Evolutionary conservation across 2,113 vertebrate genomes (phyloP), one percentile per base, ranked within the genome.

Genomic region (Syrmaticus mikado): DNA sequence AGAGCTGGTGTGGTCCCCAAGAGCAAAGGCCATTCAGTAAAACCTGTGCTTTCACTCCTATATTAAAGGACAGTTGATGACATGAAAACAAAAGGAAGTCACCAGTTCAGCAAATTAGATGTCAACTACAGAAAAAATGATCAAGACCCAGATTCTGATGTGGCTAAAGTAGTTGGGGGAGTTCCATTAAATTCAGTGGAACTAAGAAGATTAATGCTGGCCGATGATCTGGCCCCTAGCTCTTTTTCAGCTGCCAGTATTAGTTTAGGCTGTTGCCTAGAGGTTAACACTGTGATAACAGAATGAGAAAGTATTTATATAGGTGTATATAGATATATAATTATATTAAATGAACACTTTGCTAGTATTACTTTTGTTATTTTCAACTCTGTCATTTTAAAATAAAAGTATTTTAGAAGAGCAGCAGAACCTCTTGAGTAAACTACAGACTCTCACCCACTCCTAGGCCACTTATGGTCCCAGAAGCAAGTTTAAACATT

Each of bases 271-370:
- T 95, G 94, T 74, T 97, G 95, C 94, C 96, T 94, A 96, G 95
- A 95, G 74, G 85, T 97, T 97, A 98, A 98, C 95, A 98, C 97
- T 97, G 97, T 95, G 96, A 81, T 66, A 95, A 95, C 64, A 97
- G 96, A 96, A 96, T 84, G 89, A 97, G 92, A 87, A 97, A 91
- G 72, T 81, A 94, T 93, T 92, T 65, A 92, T 84, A 85, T 48
- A 72, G 43, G 48, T 81, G 86, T 84, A 45, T 82, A 90, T 67
- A 72, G 74, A 32, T 70, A 83, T 90, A 72, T 90, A 92, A 40
- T 68, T 93, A 86, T 79, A 86, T 78, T 92, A 92, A 93, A 96
- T 53, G 79, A 93, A 91, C 80, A 96, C 75, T 95, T 94, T 89
- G 86, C 88, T 92, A 95, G 71, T 64, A 85, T 92, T 46, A 93